Evolutionary conservation across 2,797 vertebrate species (phyloP).

Genomic region (Otus scops): DNA sequence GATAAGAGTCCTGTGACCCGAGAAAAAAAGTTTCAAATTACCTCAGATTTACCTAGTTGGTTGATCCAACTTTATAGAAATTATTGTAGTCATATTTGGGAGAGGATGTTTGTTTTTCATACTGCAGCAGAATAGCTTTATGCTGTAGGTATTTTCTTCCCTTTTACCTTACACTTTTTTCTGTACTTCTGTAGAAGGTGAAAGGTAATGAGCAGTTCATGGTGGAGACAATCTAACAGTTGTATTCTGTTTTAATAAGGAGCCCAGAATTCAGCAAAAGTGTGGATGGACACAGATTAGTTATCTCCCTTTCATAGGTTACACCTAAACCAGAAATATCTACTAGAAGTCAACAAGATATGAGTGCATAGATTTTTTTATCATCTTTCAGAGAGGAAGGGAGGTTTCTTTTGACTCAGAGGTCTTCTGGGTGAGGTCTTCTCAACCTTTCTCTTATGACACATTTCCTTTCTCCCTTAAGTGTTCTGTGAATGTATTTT

Average conservation of each 20-base stretch:
- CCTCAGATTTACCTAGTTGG: neutral
- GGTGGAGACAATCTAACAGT: neutral
- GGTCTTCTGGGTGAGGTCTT: conserved; percentile 46
- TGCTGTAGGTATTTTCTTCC: neutral
- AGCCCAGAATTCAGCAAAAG: neutral
- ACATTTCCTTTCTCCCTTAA: conserved; percentile 57
- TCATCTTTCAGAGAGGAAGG: conserved; percentile 43
- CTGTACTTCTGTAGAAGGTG: neutral
- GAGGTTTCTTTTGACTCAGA: conserved; percentile 39
- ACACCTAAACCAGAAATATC: neutral
- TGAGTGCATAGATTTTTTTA: conserved; percentile 6
- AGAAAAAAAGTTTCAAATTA: neutral
- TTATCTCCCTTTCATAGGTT: conserved; percentile 4
- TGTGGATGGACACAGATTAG: neutral
- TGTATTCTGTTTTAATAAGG: neutral
- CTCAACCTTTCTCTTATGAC: conserved; percentile 48
- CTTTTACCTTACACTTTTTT: neutral
- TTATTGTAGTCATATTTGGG: neutral
- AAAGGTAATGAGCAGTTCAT: neutral
- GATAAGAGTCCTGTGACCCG: neutral
- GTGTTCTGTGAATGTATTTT: conserved; percentile 19
- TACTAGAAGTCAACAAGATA: conserved; percentile 1
- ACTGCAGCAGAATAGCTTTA: neutral
- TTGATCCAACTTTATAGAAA: neutral
- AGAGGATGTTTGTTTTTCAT: neutral